These are phyloP conservation scores for Champsocephalus gunnari DNA, from an alignment of 2,797 vertebrate species.

Conservation along the genomic window DNA sequence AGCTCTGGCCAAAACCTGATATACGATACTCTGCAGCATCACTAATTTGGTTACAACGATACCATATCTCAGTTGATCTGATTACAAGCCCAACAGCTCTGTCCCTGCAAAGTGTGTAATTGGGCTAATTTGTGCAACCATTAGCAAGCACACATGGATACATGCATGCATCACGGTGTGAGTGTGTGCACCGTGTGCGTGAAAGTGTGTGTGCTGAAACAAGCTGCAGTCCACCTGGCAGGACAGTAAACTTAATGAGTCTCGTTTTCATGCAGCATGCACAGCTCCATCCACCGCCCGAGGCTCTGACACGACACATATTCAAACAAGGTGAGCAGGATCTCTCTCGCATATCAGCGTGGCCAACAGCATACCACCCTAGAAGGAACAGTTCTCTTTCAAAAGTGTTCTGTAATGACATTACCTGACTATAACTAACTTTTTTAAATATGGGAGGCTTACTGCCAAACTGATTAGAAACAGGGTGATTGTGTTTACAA, in stretches of 20 bases:
- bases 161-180: conserved; percentile 22
- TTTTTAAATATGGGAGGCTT: conserved; percentile 13
- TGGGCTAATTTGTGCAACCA: conserved; percentile 54
- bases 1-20: conserved; percentile 75
- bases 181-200: conserved; percentile 18
- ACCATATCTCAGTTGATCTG: conserved; percentile 74
- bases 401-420: conserved; percentile 22
- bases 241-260: conserved; percentile 69
- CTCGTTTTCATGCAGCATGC: conserved; percentile 63
- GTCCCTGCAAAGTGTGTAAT: conserved; percentile 48
- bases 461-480: conserved; percentile 12
- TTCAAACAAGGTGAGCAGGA: conserved; percentile 52
- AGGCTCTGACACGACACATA: conserved; percentile 59
- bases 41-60: conserved; percentile 79
- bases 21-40: conserved; percentile 74
- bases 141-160: conserved; percentile 41
- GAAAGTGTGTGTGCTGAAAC: conserved; percentile 29
- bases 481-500: conserved; percentile 21
- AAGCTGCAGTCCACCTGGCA: conserved; percentile 74
- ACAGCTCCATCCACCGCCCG: conserved; percentile 62
- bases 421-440: conserved; percentile 15
- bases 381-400: conserved; percentile 40
- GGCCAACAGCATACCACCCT: conserved; percentile 59
- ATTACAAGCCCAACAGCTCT: conserved; percentile 62
- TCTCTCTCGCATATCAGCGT: conserved; percentile 39